Conservation (phyloP, 2,797 vertebrate genomes). For the Enteromius thamalakanensis region DNA sequence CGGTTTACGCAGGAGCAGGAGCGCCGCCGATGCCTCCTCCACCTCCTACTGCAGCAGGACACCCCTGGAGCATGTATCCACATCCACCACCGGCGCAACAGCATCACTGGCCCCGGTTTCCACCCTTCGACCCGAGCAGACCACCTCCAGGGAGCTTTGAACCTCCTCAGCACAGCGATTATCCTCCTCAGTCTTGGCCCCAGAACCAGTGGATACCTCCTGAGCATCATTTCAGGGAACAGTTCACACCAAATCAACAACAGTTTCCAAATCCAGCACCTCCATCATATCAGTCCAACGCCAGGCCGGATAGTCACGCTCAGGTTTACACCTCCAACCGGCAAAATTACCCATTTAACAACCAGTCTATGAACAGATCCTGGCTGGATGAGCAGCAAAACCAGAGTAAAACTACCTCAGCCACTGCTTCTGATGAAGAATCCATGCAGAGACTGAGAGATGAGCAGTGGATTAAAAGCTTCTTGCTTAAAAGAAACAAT, state of each 20-base stretch:
- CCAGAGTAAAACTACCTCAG: not conserved
- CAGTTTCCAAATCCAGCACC: conserved; percentile 12
- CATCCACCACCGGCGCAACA: conserved; percentile 10
- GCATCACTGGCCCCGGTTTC: conserved; percentile 37
- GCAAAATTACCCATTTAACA: not conserved
- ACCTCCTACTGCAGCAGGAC: not conserved
- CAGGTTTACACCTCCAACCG: not conserved
- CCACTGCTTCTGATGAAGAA: conserved; percentile 46
- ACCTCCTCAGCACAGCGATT: conserved; percentile 27
- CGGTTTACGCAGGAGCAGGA: not conserved
- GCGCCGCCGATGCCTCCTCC: not conserved
- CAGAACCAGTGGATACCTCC: conserved; percentile 9
- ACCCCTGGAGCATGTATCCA: conserved; percentile 27
- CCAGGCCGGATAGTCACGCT: not conserved
- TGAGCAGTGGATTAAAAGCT: conserved; percentile 67
- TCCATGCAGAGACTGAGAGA: conserved; percentile 65
- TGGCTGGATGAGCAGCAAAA: not conserved
- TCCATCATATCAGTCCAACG: not conserved
- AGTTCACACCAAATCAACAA: conserved; percentile 13
- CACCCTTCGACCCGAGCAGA: conserved; percentile 67
- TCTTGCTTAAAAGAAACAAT: conserved; percentile 55
- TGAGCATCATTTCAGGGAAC: conserved; percentile 6
- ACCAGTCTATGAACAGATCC: not conserved
- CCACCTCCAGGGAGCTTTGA: conserved; percentile 68
- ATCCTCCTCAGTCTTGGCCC: not conserved